Conservation (phyloP, 2,113 vertebrate genomes). For the Eolophus roseicapilla region DNA sequence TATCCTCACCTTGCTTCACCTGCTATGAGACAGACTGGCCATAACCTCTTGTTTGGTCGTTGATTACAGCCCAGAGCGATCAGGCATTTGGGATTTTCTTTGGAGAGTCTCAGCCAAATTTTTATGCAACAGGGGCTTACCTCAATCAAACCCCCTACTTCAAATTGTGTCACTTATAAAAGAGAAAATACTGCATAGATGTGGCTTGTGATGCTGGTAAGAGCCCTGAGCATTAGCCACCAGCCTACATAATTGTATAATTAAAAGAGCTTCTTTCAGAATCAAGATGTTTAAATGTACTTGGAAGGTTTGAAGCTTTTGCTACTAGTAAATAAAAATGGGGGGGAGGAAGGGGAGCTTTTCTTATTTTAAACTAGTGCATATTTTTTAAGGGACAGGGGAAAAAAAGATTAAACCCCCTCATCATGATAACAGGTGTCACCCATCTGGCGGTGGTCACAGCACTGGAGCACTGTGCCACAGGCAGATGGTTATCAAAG, state of each 20-base stretch:
- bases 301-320: background rate
- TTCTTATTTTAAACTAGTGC: background rate
- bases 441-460: accelerated
- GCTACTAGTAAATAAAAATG: background rate
- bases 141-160: background rate
- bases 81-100: conserved; percentile 36
- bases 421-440: background rate
- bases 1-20: background rate
- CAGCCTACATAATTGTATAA: background rate
- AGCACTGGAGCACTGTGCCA: background rate
- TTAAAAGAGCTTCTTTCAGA: background rate
- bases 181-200: background rate
- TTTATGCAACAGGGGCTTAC: conserved; percentile 24
- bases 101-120: background rate
- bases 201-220: background rate
- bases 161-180: background rate
- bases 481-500: background rate
- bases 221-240: background rate
- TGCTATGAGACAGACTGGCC: background rate
- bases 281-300: background rate
- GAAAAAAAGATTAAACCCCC: background rate
- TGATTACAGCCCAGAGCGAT: background rate
- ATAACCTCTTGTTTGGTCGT: background rate
- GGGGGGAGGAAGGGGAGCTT: background rate
- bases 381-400: background rate